Percentiles rank a stretch among this genome's conserved stretches.
These are phyloP conservation scores for Solea senegalensis DNA, from an alignment of 2,113 vertebrate genomes.

Conservation along the genomic window DNA sequence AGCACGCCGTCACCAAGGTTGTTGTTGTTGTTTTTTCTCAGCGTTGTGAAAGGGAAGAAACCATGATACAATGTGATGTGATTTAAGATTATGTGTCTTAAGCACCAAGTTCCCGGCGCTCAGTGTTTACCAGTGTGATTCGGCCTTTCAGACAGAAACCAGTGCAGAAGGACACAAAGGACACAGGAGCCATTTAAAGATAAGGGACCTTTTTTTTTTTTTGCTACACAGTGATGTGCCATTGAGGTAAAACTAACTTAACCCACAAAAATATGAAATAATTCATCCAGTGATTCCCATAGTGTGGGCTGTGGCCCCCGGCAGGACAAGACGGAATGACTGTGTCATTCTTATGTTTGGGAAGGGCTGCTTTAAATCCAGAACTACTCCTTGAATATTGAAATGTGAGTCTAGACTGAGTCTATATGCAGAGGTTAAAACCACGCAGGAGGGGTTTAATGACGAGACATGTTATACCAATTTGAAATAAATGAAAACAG, in stretches of 20 bases:
- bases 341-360: no score
- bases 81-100: background rate
- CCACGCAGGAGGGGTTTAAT: conserved; percentile 1
- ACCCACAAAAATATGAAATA: no score
- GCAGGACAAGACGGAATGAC: no score
- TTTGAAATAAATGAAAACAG: conserved; percentile 7
- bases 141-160: conserved; percentile 2
- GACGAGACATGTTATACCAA: background rate
- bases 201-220: background rate
- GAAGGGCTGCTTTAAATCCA: no score
- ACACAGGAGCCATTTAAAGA: conserved; percentile 6
- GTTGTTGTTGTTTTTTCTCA: background rate
- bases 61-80: conserved; percentile 3
- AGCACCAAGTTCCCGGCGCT: background rate
- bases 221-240: background rate
- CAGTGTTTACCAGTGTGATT: conserved; percentile 10
- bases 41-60: background rate
- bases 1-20: conserved; percentile 19
- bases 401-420: conserved; percentile 7
- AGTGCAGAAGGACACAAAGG: conserved; percentile 5
- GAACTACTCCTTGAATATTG: no score
- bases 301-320: no score
- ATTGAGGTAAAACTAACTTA: no score
- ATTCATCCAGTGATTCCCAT: no score
- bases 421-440: conserved; percentile 16